Conservation (phyloP, 2,113 vertebrate species). For the Nibea coibor region DNA sequence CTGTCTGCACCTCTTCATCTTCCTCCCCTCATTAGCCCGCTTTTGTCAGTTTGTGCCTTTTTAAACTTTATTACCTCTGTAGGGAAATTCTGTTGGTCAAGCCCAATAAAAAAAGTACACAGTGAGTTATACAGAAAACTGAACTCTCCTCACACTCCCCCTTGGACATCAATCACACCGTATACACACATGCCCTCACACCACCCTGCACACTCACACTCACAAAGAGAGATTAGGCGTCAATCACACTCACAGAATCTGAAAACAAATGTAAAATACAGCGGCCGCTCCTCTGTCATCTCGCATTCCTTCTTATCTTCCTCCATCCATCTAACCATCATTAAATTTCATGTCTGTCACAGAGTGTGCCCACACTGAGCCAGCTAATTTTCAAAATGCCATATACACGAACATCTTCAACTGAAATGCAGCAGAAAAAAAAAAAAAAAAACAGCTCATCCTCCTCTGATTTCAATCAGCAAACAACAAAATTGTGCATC, state of each 20-base stretch:
- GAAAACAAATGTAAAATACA: slow-evolving; percentile 50
- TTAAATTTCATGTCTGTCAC: slow-evolving; percentile 15
- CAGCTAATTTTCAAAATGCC: slow-evolving; percentile 7
- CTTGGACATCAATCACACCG: slow-evolving; percentile 47
- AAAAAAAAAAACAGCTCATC: neutral
- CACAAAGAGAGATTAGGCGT: slow-evolving; percentile 12
- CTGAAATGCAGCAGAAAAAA: neutral
- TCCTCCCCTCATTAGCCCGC: slow-evolving; percentile 61
- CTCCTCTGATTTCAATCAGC: neutral
- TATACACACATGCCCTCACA: neutral
- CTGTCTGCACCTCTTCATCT: slow-evolving; percentile 48
- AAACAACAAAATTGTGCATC: neutral
- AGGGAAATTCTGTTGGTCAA: slow-evolving; percentile 57
- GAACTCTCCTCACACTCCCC: slow-evolving; percentile 43
- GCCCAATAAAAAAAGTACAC: slow-evolving; percentile 59
- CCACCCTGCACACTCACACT: neutral
- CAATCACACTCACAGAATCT: slow-evolving; percentile 38
- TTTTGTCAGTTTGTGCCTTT: slow-evolving; percentile 55
- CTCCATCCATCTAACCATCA: slow-evolving; percentile 6
- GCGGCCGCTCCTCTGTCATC: neutral
- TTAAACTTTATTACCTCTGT: slow-evolving; percentile 60
- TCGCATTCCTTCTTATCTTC: neutral
- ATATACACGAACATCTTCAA: neutral
- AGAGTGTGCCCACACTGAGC: neutral
- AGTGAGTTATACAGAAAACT: slow-evolving; percentile 61